phyloP scores from a whole-genome alignment of 2,797 vertebrate species.

The Graptemys geographica region DNA sequence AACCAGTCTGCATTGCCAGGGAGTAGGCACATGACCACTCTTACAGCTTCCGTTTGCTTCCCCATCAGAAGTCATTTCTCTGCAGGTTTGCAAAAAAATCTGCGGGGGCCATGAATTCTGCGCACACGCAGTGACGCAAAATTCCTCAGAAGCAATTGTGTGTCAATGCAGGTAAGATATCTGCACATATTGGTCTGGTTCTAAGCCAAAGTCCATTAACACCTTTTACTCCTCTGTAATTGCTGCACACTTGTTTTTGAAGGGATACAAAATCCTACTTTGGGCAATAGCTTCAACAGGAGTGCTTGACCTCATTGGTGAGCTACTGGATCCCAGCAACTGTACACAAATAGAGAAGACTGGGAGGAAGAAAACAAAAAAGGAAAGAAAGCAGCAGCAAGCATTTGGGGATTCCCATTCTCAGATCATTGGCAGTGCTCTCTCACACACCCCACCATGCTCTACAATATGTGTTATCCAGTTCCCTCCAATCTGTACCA shows the following conservation, averaged over 20 bases:
- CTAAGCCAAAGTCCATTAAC: not conserved
- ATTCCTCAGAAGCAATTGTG: no score
- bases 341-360: no score
- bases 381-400: not conserved
- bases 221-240: not conserved
- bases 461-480: not conserved
- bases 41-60: no score
- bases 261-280: not conserved
- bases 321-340: not conserved
- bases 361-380: not conserved
- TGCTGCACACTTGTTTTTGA: not conserved
- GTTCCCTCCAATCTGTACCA: not conserved
- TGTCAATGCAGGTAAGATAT: not conserved
- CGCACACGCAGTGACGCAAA: no score
- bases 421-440: not conserved
- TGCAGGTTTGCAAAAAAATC: no score
- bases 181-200: not conserved
- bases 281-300: not conserved
- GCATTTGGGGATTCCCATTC: not conserved
- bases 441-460: not conserved
- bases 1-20: no score
- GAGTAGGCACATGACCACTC: no score
- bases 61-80: no score
- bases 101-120: no score
- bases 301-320: not conserved